Base-by-base conservation (phyloP, 2,113 vertebrate species). In the Picathartes gymnocephalus region DNA sequence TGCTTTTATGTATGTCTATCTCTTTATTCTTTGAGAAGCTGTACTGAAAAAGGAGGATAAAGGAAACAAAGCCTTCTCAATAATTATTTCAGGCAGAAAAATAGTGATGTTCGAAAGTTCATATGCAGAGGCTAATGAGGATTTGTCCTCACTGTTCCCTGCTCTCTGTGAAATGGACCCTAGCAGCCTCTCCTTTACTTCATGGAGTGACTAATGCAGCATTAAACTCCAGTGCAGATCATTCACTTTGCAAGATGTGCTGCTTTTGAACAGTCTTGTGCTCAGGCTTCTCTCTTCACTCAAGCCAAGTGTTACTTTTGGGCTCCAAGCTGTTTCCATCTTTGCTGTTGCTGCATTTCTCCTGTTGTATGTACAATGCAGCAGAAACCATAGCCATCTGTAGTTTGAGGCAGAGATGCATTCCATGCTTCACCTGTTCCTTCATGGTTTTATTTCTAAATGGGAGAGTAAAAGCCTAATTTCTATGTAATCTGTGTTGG, bases 311-410 rank as follows among this genome's bases (percentile, higher is more conserved):
- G 13, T 81, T 72, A 24, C 3, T 2, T 62, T 77, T 58, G 57
- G 33, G 22, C 47, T 86, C 18, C 37, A 71, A 28, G 20, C 33
- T 87, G 28, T 70, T 37, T 81, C 64, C 6, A 2, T 77, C 56
- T 81, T 78, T 74, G 21, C 68, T n/a, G 27, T 70, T 81, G 54
- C 77, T 95, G 60, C 50, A 31, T 83, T 77, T 82, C 35, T 92
- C 30, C 76, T 61, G 6, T 80, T 0, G 4, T 28, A 7, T 1
- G 0, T 74, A 15, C 0, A 1, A 3, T 53, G n/a, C 48, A 72
- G n/a, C 53, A 76, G 47, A 62, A 86, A 48, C 45, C 24, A 31
- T 44, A 61, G 9, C 28, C 22, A 15, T 81, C 27, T 47, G 11
- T 88, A 24, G 28, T 80, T 81, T 33, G 44, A 74, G 47, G 35